These are phyloP conservation scores for Liolophura sinensis DNA, from an alignment of 1,140 invertebrate species.

Conservation along the genomic window DNA sequence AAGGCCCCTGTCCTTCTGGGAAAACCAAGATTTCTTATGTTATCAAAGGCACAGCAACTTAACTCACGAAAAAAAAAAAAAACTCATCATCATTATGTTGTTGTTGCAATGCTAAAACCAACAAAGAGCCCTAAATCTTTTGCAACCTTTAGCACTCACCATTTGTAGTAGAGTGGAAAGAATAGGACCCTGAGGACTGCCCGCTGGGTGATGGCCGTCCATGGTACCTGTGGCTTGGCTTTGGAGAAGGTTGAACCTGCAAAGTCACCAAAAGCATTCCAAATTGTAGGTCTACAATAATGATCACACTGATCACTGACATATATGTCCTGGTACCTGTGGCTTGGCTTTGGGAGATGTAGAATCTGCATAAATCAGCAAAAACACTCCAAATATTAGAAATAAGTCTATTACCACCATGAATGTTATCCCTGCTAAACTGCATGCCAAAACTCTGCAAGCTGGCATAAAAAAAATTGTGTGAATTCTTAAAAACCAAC, in stretches of 20 bases:
- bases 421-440: background rate
- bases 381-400: slow-evolving; percentile 4
- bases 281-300: background rate
- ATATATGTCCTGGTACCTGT: slow-evolving; percentile 75
- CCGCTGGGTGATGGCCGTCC: slow-evolving; percentile 78
- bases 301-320: no score
- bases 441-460: no score
- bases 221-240: slow-evolving; percentile 87
- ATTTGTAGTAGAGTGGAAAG: slow-evolving; percentile 78
- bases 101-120: no score
- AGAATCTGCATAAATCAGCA: slow-evolving; percentile 69
- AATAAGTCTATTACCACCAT: background rate
- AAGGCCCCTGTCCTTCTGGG: no score
- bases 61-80: no score
- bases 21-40: no score
- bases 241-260: slow-evolving; percentile 91
- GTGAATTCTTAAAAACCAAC: no score
- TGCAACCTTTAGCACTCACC: slow-evolving; percentile 60
- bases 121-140: no score
- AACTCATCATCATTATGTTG: no score
- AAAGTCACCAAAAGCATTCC: slow-evolving; percentile 26
- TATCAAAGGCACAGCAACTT: no score
- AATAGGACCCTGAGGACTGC: slow-evolving; percentile 79
- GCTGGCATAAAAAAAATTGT: no score
- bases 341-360: slow-evolving; percentile 93